A percentile compares a stretch with the other conserved stretches of the same genome.
Evolutionary conservation across 1,140 invertebrate genomes (phyloP).

Genomic region (Caerostris darwini): DNA sequence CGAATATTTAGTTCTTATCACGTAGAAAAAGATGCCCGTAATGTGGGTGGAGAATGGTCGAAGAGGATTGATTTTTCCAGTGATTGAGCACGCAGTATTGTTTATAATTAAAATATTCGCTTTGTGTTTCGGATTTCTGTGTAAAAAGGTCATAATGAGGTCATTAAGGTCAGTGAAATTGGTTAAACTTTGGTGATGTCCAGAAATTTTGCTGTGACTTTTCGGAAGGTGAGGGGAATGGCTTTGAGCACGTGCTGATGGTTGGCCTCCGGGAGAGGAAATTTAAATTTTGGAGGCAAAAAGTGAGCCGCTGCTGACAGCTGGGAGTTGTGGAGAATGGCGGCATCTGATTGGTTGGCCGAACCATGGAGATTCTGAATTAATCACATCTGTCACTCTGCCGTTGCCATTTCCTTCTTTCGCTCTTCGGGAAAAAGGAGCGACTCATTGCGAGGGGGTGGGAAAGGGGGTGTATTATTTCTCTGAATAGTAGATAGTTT

Average conservation of each 20-base stretch:
- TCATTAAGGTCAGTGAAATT: conserved; percentile 18
- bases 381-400: conserved; percentile 79
- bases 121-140: not conserved
- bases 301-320: conserved; percentile 79
- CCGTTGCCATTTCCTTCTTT: conserved; percentile 57
- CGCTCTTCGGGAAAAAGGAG: conserved; percentile 19
- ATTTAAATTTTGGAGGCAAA: conserved; percentile 82
- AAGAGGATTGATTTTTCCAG: not conserved
- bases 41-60: not conserved
- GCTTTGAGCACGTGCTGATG: conserved; percentile 66
- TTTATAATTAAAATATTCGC: not conserved
- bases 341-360: conserved; percentile 80
- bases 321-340: conserved; percentile 79
- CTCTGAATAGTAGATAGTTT: not conserved
- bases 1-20: not conserved
- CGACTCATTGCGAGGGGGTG: conserved; percentile 4
- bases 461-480: not conserved
- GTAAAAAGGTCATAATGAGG: conserved; percentile 35
- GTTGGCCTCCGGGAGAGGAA: conserved; percentile 73
- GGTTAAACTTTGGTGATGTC: not conserved
- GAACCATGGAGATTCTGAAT: conserved; percentile 80
- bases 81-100: not conserved
- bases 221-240: not conserved
- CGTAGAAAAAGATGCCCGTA: not conserved
- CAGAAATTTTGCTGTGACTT: conserved; percentile 11